Percentiles rank a stretch among this genome's conserved stretches.
Conservation (phyloP, 1,140 invertebrate species). For the Trachymyrmex cornetzi region DNA sequence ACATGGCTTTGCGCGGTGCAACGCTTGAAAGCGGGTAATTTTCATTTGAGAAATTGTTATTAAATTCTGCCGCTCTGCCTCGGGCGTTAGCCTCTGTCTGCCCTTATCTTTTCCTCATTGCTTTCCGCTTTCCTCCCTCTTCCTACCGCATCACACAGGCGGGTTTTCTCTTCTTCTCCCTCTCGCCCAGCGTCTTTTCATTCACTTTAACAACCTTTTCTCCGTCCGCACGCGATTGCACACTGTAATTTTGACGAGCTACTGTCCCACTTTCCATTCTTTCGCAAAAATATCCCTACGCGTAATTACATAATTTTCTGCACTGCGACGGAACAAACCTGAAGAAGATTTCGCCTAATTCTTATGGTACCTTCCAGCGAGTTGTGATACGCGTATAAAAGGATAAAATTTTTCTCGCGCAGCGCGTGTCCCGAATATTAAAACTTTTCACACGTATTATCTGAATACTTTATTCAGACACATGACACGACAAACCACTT, state of each 20-base stretch:
- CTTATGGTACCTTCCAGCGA: background rate
- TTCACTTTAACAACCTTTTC: conserved; percentile 53
- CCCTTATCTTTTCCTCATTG: conserved; percentile 43
- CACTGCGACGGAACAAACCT: background rate
- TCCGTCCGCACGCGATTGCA: conserved; percentile 44
- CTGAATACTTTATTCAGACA: background rate
- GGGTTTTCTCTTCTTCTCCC: conserved; percentile 1
- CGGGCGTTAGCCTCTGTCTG: conserved; percentile 58
- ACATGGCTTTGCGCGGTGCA: conserved; percentile 53
- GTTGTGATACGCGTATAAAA: background rate
- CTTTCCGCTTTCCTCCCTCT: conserved; percentile 14
- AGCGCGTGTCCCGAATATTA: background rate
- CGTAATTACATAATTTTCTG: conserved; percentile 54
- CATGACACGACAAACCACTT: background rate
- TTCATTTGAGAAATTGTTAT: conserved; percentile 84
- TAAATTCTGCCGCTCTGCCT: conserved; percentile 75
- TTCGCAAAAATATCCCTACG: conserved; percentile 22
- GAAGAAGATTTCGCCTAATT: conserved; percentile 35
- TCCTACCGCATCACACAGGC: background rate
- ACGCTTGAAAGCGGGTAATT: conserved; percentile 81
- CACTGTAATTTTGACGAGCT: conserved; percentile 55
- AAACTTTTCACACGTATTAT: background rate
- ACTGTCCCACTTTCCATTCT: conserved; percentile 45
- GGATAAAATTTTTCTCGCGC: background rate
- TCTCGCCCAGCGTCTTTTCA: conserved; percentile 34